Base-by-base conservation (phyloP, 2,888 invertebrate species). In the Drosophila paranaensis region DNA sequence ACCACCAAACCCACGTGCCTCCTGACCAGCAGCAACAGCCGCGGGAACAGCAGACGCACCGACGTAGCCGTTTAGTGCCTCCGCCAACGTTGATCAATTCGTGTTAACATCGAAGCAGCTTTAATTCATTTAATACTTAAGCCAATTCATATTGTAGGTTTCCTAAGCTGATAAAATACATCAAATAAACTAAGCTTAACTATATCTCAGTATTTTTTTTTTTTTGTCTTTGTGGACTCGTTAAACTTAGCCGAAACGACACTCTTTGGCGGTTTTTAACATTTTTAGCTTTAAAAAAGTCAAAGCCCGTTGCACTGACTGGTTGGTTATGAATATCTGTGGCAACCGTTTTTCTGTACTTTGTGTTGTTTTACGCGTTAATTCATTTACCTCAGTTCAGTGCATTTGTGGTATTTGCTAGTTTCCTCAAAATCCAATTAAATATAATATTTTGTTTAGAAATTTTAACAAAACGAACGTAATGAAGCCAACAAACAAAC, bases 21-120 rank as follows among this genome's bases (percentile, higher is more conserved):
- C 42, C 57, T 16, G 80, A 77, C 55, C 62, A 71, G 55, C 68
- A 72, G 57, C 76, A 68, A 37, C 55, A 66, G n/a, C 71, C 60
- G 8, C 55, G 51, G 11, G 5, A 27, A 16, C 73, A 58, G 30
- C 78, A 55, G 14, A 64, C 68, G 43, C 60, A 63, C 14, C 81
- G 72, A 8, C 70, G 72, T n/a, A 79, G 75, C n/a, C 78, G 71
- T 4, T 71, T 74, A 56, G 57, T 78, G 56, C 77, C 78, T 25
- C 71, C 74, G 61, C 64, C 66, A 33, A 74, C 71, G 71, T 70
- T 84, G 27, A 81, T 92, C 25, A 90, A 92, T 75, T 88, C 92
- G 46, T 92, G 91, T 85, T 92, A 92, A 80, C 90, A 72, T 69
- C 70, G 64, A 20, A 14, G 16, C 48, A 82, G 81, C 77, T 84